phyloP scores from a whole-genome alignment of 2,113 vertebrate genomes.

The Phalacrocorax carbo region DNA sequence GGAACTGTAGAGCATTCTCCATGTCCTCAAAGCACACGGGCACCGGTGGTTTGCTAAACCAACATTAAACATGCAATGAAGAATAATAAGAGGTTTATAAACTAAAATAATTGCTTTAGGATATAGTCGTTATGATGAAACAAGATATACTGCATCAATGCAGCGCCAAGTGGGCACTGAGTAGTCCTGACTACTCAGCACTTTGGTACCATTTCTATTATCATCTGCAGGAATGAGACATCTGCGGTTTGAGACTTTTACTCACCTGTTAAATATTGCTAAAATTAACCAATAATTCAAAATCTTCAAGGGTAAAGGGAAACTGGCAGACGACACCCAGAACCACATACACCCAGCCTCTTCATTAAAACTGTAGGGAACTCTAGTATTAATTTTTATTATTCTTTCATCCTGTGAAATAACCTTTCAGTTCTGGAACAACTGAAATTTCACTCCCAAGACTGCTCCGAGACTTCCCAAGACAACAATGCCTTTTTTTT shows the following conservation, averaged over 20 bases:
- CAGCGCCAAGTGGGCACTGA: too few species aligned
- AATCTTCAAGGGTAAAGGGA: background rate
- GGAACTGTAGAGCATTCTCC: background rate
- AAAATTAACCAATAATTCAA: background rate
- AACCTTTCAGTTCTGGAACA: background rate
- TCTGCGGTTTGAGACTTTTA: background rate
- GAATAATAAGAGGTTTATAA: background rate
- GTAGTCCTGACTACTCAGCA: background rate
- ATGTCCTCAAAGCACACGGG: constrained; percentile 50
- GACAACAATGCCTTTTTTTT: too few species aligned
- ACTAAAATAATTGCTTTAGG: background rate
- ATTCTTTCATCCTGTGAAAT: background rate
- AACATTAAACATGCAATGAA: background rate
- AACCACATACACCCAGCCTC: background rate
- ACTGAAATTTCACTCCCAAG: background rate
- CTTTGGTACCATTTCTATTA: background rate
- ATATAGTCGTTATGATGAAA: background rate
- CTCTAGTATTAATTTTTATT: background rate
- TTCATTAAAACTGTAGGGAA: background rate
- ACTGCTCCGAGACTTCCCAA: background rate
- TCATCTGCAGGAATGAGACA: too few species aligned
- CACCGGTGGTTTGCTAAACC: constrained; percentile 66
- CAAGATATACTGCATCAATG: background rate
- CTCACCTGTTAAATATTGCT: background rate
- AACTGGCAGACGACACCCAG: background rate